Percentiles rank a stretch among this genome's conserved stretches.
Conservation (phyloP, 1,140 invertebrate genomes). For the Matsumurasca onukii region DNA sequence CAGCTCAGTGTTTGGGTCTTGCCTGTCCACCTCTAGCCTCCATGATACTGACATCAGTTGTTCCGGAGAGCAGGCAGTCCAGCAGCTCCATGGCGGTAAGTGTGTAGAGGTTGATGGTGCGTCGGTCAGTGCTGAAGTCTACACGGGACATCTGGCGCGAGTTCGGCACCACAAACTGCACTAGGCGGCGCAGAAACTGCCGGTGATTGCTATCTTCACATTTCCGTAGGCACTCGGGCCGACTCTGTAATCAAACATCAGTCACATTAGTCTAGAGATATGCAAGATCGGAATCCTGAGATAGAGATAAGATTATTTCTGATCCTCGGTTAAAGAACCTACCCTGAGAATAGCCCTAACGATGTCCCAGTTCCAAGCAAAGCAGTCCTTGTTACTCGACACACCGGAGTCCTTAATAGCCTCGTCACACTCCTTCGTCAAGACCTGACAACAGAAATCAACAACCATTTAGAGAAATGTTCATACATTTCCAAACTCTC, state of each 20-base stretch:
- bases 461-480: too few species aligned
- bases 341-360: constrained; percentile 78
- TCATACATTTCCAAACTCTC: too few species aligned
- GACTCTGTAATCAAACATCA: constrained; percentile 48
- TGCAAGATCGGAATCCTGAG: neutral
- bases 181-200: constrained; percentile 76
- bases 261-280: neutral
- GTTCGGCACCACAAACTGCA: constrained; percentile 86
- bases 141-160: constrained; percentile 77
- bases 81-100: constrained; percentile 74
- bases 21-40: too few species aligned
- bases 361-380: constrained; percentile 83
- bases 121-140: constrained; percentile 61
- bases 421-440: constrained; percentile 60
- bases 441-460: constrained; percentile 45
- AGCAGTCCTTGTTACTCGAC: constrained; percentile 66
- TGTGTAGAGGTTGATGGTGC: constrained; percentile 56
- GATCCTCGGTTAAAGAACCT: neutral
- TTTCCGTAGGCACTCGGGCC: constrained; percentile 54
- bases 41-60: constrained; percentile 52
- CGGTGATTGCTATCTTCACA: constrained; percentile 74
- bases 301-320: neutral
- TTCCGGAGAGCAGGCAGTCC: constrained; percentile 64
- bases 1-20: too few species aligned
- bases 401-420: constrained; percentile 74